Base-by-base conservation (phyloP, 2,797 vertebrate genomes). In the Chelon labrosus region DNA sequence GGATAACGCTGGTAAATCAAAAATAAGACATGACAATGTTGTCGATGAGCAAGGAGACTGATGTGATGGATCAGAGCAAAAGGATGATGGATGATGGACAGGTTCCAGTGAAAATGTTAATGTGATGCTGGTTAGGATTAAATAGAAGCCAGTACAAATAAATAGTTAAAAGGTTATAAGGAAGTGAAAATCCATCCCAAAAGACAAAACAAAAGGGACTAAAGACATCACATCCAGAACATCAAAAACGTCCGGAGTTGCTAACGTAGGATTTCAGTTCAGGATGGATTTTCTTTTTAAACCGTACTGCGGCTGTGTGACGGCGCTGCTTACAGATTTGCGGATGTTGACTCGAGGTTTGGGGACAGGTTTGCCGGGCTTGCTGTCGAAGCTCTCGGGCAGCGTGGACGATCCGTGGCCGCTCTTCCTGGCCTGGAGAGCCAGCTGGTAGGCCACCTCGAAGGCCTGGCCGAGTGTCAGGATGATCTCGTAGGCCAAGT, bases 401-500 rank as follows among this genome's bases (percentile, higher is more conserved):
- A 99, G 96, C 0, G 98, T 99, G 86, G 97, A 98, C 25, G 98
- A 99, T 12, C 94, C 94, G 50, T 99, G 98, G n/a, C 97, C 98
- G 20, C 97, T 97, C 94, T 99, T 99, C 74, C 97, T 94, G 67
- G 98, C 98, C 89, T 99, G 98, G 63, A 99, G 96, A 39, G 98
- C 98, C 77, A 99, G 93, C 93, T 99, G 98, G 90, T 99, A 99
- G 51, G 98, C 98, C 77, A 99, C 98, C 89, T 99, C 98, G 85
- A 99, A 99, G 16, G 97, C 98, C 93, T 99, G 98, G 88, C 98
- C 98, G 68, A 99, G 94, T 0, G 98, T 99, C 83, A 99, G 93
- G 94, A 99, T 99, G 93, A 99, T 99, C 94, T 99, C 98, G 0
- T 99, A 99, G 72, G 98, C 98, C 95, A 99, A 91, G 93, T 99